Conservation (phyloP, 2,888 invertebrate genomes). For the Eupithecia inturbata region DNA sequence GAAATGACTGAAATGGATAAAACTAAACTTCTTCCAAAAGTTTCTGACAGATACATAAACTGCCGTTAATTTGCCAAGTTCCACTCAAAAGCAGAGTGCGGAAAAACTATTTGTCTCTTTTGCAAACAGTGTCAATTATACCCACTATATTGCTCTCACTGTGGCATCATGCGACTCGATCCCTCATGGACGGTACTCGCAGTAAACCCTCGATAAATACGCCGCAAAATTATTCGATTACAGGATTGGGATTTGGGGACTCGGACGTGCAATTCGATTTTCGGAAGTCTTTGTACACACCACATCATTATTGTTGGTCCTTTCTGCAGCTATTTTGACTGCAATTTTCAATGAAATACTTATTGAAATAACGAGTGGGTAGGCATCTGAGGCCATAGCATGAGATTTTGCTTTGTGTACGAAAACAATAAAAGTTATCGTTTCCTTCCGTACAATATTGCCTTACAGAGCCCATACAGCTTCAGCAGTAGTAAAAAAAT, state of each 20-base stretch:
- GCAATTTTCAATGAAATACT: neutral
- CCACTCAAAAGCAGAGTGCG: no score
- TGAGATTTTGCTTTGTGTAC: neutral
- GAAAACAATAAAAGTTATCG: neutral
- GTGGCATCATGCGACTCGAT: conserved; percentile 41
- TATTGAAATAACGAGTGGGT: neutral
- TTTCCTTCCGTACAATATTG: neutral
- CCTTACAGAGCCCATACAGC: neutral
- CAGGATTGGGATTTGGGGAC: conserved; percentile 30
- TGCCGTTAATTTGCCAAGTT: no score
- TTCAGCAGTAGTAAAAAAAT: neutral
- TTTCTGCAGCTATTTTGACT: neutral
- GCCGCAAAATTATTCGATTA: conserved; percentile 48
- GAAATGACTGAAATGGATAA: no score
- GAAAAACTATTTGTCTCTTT: no score
- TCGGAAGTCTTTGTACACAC: conserved; percentile 31
- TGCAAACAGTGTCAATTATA: neutral
- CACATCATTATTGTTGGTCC: conserved; percentile 23
- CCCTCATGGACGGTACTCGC: conserved; percentile 46
- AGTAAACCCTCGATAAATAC: conserved; percentile 49
- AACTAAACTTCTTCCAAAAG: no score
- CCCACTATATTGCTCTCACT: conserved; percentile 16
- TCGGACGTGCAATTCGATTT: conserved; percentile 34
- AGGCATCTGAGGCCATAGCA: neutral
- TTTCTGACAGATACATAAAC: no score